Percentiles rank a stretch among this genome's conserved stretches.
Conservation (phyloP, 92 coral and sea anemone species). For the Paramuricea clavata region DNA sequence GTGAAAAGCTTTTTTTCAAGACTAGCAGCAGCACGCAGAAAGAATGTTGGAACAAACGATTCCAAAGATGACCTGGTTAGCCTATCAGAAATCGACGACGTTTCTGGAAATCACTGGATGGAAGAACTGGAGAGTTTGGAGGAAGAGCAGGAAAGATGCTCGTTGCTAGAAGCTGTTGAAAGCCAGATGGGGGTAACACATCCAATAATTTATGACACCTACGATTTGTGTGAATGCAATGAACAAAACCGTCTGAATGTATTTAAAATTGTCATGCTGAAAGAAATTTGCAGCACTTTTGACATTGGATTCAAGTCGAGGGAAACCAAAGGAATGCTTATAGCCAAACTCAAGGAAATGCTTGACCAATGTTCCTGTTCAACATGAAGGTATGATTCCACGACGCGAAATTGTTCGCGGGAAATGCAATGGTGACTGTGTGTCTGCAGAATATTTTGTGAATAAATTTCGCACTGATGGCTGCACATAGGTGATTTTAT, state of each 20-base stretch:
- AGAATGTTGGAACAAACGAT: not conserved
- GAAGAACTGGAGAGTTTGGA: constrained; percentile 12
- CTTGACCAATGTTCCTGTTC: not conserved
- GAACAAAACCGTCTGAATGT: not conserved
- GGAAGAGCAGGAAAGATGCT: constrained; percentile 11
- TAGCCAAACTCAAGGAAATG: constrained; percentile 5
- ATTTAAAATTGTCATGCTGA: not conserved
- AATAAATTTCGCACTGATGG: not conserved
- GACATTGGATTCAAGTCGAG: constrained; percentile 8
- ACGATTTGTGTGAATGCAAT: not conserved
- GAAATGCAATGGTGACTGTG: no score
- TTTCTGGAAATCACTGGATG: constrained; percentile 1
- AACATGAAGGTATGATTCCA: not conserved
- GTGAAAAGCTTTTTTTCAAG: constrained; percentile 68
- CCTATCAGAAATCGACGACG: constrained; percentile 1
- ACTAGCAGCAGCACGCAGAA: constrained; percentile 62
- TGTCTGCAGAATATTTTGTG: not conserved
- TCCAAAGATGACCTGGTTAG: not conserved
- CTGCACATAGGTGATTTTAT: no score
- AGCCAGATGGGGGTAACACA: constrained; percentile 9
- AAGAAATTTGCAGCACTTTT: constrained; percentile 3
- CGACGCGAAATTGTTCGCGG: constrained; percentile 3
- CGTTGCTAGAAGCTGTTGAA: constrained; percentile 9
- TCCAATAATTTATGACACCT: constrained; percentile 6
- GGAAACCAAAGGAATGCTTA: constrained; percentile 3